Evolutionary conservation across 2,113 vertebrate species (phyloP).

Genomic region (Nycticorax nycticorax): DNA sequence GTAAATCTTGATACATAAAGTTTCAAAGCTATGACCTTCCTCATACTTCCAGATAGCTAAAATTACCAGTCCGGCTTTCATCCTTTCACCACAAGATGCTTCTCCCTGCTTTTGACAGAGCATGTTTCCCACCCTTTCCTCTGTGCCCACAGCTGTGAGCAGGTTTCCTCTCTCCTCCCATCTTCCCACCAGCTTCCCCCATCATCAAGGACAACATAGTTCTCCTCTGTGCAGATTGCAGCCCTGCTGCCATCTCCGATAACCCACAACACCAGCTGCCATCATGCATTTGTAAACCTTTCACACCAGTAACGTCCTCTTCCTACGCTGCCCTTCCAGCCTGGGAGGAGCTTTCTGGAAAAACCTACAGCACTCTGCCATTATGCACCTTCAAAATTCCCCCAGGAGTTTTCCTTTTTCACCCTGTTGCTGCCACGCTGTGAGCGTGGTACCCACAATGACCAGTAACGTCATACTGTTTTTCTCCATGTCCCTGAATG

Average conservation of each 20-base stretch:
- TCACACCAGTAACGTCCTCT: neutral
- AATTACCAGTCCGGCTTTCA: neutral
- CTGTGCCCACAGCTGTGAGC: neutral
- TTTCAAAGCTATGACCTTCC: neutral
- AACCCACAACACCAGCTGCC: neutral
- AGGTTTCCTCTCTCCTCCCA: neutral
- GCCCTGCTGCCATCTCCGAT: neutral
- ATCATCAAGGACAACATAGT: neutral
- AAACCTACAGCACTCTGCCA: neutral
- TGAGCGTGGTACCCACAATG: neutral
- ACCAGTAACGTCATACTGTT: neutral
- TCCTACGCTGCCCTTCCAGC: neutral
- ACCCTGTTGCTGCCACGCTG: neutral
- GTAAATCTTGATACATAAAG: neutral
- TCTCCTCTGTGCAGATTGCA: rapidly evolving
- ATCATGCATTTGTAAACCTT: neutral
- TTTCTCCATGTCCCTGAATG: neutral
- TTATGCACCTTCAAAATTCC: neutral
- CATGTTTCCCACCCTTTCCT: neutral
- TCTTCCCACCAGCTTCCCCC: neutral
- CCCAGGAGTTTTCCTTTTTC: neutral
- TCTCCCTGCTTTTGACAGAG: neutral
- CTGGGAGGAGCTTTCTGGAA: neutral
- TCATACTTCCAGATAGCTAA: neutral
- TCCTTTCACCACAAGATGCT: neutral